A percentile compares a stretch with the other conserved stretches of the same genome.
phyloP scores from a whole-genome alignment of 2,797 vertebrate genomes.

The Myotis vivesi region DNA sequence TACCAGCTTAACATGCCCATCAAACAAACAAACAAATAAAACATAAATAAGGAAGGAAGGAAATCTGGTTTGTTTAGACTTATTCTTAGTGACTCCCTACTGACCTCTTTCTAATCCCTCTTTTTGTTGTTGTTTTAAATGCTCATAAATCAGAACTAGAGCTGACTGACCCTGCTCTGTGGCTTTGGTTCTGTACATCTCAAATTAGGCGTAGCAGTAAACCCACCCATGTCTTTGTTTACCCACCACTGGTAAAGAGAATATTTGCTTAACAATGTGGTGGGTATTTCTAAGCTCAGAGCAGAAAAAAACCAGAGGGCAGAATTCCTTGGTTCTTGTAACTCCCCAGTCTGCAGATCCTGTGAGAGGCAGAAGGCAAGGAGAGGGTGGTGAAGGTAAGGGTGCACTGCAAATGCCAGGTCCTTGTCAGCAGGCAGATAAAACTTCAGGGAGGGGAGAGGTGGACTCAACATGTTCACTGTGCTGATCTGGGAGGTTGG shows the following conservation, averaged over 20 bases:
- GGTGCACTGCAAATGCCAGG: neutral
- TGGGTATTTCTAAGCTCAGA: neutral
- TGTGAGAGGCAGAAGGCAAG: neutral
- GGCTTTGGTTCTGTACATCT: conserved; percentile 36
- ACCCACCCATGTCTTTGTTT: conserved; percentile 48
- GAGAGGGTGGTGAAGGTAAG: neutral
- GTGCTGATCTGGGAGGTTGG: neutral
- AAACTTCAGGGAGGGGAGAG: neutral
- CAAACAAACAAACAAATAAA: neutral
- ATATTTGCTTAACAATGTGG: conserved; percentile 28
- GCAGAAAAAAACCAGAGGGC: neutral
- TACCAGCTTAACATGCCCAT: neutral
- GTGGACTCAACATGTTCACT: neutral
- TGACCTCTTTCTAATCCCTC: conserved; percentile 52
- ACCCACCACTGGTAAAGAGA: neutral
- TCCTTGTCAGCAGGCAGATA: neutral
- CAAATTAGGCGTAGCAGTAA: conserved; percentile 44
- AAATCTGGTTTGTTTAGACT: conserved; percentile 52
- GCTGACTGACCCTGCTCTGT: conserved; percentile 22
- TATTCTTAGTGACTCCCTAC: conserved; percentile 42
- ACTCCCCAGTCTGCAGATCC: neutral
- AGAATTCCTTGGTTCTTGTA: neutral
- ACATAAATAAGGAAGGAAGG: conserved; percentile 39
- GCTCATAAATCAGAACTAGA: conserved; percentile 58
- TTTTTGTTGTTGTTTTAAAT: neutral